Evolutionary conservation across 1,140 invertebrate genomes (phyloP).

Genomic region (Agraylea sexmaculata): DNA sequence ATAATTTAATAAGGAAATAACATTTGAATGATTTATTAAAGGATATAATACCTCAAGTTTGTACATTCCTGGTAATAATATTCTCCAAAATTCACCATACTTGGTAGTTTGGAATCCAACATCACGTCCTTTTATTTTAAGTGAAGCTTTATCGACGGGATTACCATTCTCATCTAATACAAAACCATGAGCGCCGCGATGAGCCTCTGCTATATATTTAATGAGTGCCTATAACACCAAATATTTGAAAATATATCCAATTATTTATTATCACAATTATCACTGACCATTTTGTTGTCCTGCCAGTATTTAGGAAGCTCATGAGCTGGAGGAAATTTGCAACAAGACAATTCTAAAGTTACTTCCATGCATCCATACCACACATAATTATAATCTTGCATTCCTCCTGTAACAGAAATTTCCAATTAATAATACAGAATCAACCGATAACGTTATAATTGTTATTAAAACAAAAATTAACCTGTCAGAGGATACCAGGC

Average conservation of each 20-base stretch:
- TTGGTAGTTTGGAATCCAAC: slow-evolving; percentile 81
- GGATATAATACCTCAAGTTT: slow-evolving; percentile 58
- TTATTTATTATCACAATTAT: no score
- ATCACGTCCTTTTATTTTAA: slow-evolving; percentile 77
- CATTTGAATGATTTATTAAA: slow-evolving; percentile 2
- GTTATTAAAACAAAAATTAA: slow-evolving; percentile 63
- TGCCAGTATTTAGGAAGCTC: slow-evolving; percentile 88
- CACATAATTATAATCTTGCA: slow-evolving; percentile 98
- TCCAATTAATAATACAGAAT: slow-evolving; percentile 3
- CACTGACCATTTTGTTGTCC: slow-evolving; percentile 87
- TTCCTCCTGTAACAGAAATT: slow-evolving; percentile 37
- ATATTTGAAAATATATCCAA: slow-evolving; percentile 7
- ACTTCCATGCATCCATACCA: slow-evolving; percentile 98
- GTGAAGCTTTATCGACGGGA: slow-evolving; percentile 67
- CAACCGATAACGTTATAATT: slow-evolving; percentile 2
- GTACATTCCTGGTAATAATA: slow-evolving; percentile 73
- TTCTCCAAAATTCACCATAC: slow-evolving; percentile 89
- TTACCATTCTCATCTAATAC: slow-evolving; percentile 71
- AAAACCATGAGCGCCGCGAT: slow-evolving; percentile 72
- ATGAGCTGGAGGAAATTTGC: slow-evolving; percentile 81
- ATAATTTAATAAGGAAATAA: slow-evolving; percentile 7
- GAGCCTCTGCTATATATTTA: slow-evolving; percentile 77
- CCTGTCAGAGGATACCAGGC: slow-evolving; percentile 86
- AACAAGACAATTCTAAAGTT: slow-evolving; percentile 93
- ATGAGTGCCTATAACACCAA: slow-evolving; percentile 55